Evolutionary conservation across 2,797 vertebrate species (phyloP).

Genomic region (Epinephelus coioides): DNA sequence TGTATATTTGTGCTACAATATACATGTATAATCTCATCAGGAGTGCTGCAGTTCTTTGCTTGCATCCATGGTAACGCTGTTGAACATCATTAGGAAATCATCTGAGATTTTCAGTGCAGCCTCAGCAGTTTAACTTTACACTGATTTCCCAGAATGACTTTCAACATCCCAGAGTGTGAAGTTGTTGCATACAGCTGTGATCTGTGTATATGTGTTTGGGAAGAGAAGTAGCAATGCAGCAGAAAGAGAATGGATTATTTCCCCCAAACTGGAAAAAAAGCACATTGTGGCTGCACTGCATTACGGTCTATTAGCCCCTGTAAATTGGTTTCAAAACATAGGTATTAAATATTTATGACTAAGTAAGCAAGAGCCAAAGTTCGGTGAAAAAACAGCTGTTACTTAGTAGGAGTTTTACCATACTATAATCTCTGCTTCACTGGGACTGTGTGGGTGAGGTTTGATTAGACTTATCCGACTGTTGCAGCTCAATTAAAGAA

Average conservation of each 20-base stretch:
- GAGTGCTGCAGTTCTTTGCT: not conserved
- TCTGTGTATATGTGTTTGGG: not conserved
- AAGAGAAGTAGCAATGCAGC: not conserved
- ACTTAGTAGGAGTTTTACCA: not conserved
- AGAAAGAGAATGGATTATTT: not conserved
- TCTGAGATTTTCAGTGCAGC: slow-evolving; percentile 4
- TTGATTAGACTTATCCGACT: not conserved
- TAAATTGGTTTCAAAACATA: not conserved
- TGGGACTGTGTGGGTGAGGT: not conserved
- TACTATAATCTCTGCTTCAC: not conserved
- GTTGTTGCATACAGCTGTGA: not conserved
- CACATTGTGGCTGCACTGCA: not conserved
- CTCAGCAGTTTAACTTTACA: slow-evolving; percentile 7
- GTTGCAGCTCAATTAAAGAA: not conserved
- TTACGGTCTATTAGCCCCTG: not conserved
- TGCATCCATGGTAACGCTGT: not conserved
- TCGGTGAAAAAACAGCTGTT: not conserved
- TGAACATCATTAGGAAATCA: slow-evolving; percentile 1
- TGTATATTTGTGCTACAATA: not conserved
- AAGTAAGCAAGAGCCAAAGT: not conserved
- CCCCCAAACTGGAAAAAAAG: not conserved
- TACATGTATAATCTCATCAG: not conserved
- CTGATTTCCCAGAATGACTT: slow-evolving; percentile 6
- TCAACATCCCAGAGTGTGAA: slow-evolving; percentile 5
- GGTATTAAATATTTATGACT: not conserved